Evolutionary conservation across 2,888 invertebrate genomes (phyloP), one percentile per base, ranked within the genome.

Genomic region (Hydrotaea diabolus): DNA sequence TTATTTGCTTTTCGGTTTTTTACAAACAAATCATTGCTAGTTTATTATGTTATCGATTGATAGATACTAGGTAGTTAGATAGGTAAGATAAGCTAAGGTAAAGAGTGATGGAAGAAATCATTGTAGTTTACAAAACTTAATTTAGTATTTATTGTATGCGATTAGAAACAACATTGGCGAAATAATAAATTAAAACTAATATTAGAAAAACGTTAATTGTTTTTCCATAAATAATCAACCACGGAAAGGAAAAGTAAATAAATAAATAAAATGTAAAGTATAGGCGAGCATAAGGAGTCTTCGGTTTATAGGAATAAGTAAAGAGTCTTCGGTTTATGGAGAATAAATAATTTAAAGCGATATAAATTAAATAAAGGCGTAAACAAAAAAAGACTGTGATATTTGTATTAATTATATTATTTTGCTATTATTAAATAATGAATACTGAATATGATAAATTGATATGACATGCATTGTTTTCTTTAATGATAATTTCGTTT

Each of bases 371-470:
- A 55, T 36, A 53, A 13, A 31, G 49, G 64, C 49, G 36, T 31
- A 43, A 43, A 43, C 43, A 64, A 17, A 23, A 31, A 31, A 69
- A 17, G 11, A 57, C 17, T 39, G 11, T 39, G 2, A 31, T 31
- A 31, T 39, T 72, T 21, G 55, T 21, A 11, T 59, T 59, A 4
- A 59, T 59, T 4, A 31, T 31, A 11, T 55, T 55, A 55, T 19
- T 55, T 55, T 19, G 49, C 13, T 73, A 73, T 79, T 79, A 73
- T 79, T 79, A 53, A 78, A 73, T 73, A 73, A 73, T 79, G 26
- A 79, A 79, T 79, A 79, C 79, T 79, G 79, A 73, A 79, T 73
- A 79, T 73, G 72, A 78, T 73, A 72, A 62, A n/a, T 79, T 73
- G 79, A 73, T 79, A 79, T 79, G 79, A 79, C 55, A 79, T 73